These are phyloP conservation scores for Athene cunicularia DNA, from an alignment of 2,113 vertebrate genomes.

Conservation along the genomic window DNA sequence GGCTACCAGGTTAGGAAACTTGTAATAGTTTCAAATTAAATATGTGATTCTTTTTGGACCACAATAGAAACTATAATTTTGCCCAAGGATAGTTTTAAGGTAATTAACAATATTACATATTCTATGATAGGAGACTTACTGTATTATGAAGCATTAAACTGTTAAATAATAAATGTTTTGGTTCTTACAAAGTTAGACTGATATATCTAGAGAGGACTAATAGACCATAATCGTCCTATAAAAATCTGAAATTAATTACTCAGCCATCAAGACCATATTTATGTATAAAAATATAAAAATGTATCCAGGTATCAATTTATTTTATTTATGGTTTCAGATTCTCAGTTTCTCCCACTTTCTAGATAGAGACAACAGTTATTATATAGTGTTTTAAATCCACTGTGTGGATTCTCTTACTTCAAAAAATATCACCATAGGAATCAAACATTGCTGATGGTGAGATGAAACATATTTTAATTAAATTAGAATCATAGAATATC, in stretches of 20 bases:
- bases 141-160: not conserved
- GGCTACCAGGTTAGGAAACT: not conserved
- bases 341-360: not conserved
- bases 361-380: not conserved
- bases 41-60: not conserved
- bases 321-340: not conserved
- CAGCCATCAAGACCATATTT: not conserved
- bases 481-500: not conserved
- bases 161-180: not conserved
- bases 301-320: not conserved
- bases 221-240: not conserved
- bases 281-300: not conserved
- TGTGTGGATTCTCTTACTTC: not conserved
- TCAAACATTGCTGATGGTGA: not conserved
- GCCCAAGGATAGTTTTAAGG: not conserved
- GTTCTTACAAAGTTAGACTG: not conserved
- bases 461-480: not conserved
- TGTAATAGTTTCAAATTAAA: not conserved
- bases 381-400: not conserved
- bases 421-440: not conserved
- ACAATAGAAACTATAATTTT: not conserved
- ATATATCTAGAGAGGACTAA: not conserved
- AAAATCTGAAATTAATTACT: not conserved
- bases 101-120: not conserved
- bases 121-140: not conserved